A percentile compares a stretch with the other conserved stretches of the same genome.
Evolutionary conservation across 2,888 invertebrate genomes (phyloP).

Genomic region (Ornithoptera priamus): DNA sequence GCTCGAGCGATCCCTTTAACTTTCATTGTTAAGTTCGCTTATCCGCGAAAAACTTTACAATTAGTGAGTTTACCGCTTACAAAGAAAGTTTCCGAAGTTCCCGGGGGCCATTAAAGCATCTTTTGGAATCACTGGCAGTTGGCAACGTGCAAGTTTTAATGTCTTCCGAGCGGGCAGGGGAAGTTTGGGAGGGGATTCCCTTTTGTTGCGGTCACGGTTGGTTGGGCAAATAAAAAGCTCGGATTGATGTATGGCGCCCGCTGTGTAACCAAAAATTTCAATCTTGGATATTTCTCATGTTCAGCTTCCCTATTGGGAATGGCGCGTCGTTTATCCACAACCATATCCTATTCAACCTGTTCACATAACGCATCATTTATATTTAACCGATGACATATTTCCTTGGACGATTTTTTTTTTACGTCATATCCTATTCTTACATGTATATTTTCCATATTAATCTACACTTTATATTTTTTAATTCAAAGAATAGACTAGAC

Average conservation of each 20-base stretch:
- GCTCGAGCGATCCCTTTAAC: slow-evolving; percentile 13
- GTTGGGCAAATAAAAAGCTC: slow-evolving; percentile 47
- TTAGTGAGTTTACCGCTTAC: slow-evolving; percentile 54
- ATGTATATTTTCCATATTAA: too few species aligned
- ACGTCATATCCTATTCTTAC: too few species aligned
- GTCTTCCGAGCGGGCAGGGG: slow-evolving; percentile 44
- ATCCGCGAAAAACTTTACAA: slow-evolving; percentile 50
- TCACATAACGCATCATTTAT: slow-evolving; percentile 1
- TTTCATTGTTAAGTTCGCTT: slow-evolving; percentile 29
- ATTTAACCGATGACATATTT: slow-evolving; percentile 10
- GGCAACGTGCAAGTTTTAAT: slow-evolving; percentile 65
- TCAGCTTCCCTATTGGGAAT: slow-evolving; percentile 13
- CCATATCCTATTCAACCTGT: neutral
- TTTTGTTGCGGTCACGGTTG: slow-evolving; percentile 53
- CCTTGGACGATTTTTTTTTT: neutral
- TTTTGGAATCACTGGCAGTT: slow-evolving; percentile 47
- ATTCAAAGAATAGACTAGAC: too few species aligned
- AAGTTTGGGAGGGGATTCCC: slow-evolving; percentile 39
- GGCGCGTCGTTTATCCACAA: slow-evolving; percentile 4
- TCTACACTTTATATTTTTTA: too few species aligned
- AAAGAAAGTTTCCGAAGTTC: slow-evolving; percentile 51
- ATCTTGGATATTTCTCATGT: slow-evolving; percentile 26
- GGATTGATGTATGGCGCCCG: slow-evolving; percentile 35
- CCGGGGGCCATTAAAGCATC: slow-evolving; percentile 52
- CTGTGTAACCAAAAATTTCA: slow-evolving; percentile 15